Evolutionary conservation across 2,113 vertebrate species (phyloP), one percentile per base, ranked within the genome.

Genomic region (Equus przewalskii): DNA sequence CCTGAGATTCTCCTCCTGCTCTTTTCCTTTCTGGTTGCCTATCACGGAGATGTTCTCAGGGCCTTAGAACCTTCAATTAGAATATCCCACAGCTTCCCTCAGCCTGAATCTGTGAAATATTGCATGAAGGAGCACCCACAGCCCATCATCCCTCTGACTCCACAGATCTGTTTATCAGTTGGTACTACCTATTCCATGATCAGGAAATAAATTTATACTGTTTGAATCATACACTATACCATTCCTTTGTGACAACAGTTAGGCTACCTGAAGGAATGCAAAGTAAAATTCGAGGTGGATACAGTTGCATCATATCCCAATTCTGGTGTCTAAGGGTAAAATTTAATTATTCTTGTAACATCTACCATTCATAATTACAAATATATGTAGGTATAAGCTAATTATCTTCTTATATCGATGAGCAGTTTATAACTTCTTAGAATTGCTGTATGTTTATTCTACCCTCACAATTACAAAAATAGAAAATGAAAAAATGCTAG

Each of bases 321-420:
- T 65, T 49, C 33, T 72, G 24, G 4, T 21, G 78, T 76, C 54
- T 60, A 84, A 44, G 46, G 49, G 72, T 19, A 62, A 60, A 60
- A 69, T 69, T 60, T n/a, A 33, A 79, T 84, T 79, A 65, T 41
- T 89, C 36, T 94, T 70, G 2, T 51, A 96, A 87, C 4, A 70
- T 1, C 3, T 86, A 33, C 24, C n/a, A 49, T 41, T 78, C 30
- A 62, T 41, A 76, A 46, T 64, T 82, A 82, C 44, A 89, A 72
- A 73, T 62, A 62, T 15, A 49, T 18, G 7, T 69, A 62, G 0
- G 16, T 56, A 36, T 28, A 82, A 78, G 6, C 24, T 65, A 92
- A 70, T 22, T n/a, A 76, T 0, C 1, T 54, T 78, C 51, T 86
- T 54, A 58, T 9, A 56, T n/a, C 21, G 83, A 26, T 65, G 14